Percentiles rank a stretch among this genome's conserved stretches.
These are phyloP conservation scores for Trachelus tabidus DNA, from an alignment of 2,888 invertebrate species.

Conservation along the genomic window DNA sequence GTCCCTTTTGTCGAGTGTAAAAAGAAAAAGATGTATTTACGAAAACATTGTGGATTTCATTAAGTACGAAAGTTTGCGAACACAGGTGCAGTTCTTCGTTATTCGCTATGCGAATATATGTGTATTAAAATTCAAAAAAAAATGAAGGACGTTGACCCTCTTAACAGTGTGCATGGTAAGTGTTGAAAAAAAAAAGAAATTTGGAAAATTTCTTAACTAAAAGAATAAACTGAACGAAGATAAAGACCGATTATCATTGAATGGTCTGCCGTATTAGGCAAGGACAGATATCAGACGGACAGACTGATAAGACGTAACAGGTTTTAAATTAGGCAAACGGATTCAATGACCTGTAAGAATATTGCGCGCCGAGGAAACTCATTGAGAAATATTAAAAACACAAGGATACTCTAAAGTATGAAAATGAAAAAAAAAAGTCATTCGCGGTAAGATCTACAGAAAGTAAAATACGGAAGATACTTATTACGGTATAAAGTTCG, in stretches of 20 bases:
- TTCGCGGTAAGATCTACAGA: conserved; percentile 56
- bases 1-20: conserved; percentile 28
- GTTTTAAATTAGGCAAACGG: not conserved
- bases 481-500: conserved; percentile 58
- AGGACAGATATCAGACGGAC: not conserved
- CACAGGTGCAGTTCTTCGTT: conserved; percentile 15
- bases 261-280: not conserved
- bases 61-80: conserved; percentile 43
- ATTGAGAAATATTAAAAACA: conserved; percentile 59
- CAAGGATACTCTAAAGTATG: conserved; percentile 59
- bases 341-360: not conserved
- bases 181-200: not conserved
- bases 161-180: not conserved
- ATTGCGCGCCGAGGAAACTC: conserved; percentile 38
- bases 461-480: conserved; percentile 35
- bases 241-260: not conserved
- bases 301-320: not conserved
- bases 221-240: not conserved
- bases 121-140: not conserved
- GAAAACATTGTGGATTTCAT: conserved; percentile 24
- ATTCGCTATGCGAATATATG: not conserved
- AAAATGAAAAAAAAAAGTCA: conserved; percentile 36
- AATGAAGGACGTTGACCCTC: not conserved
- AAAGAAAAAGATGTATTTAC: conserved; percentile 17
- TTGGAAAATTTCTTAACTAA: not conserved